phyloP scores from a whole-genome alignment of 2,888 invertebrate genomes.

The Drosophila flavopinicola region DNA sequence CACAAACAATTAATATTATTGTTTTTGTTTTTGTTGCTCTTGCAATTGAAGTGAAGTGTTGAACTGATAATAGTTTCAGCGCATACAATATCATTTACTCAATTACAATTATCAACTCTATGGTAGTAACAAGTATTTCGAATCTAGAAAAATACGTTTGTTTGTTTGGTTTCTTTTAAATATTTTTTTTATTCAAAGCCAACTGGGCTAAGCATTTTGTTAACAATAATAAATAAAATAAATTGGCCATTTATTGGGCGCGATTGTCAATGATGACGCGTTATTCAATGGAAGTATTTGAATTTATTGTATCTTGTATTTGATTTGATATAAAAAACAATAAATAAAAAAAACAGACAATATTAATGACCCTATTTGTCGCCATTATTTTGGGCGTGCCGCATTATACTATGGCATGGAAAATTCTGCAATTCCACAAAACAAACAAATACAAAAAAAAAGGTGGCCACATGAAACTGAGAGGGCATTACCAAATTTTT shows the following conservation, averaged over 20 bases:
- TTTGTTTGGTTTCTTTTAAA: constrained; percentile 7
- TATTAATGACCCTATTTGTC: constrained; percentile 58
- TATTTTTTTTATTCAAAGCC: too few relatives aligned
- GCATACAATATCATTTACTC: constrained; percentile 47
- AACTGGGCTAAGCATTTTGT: constrained; percentile 48
- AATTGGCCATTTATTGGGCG: constrained; percentile 38
- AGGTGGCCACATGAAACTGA: too few relatives aligned
- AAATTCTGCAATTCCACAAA: constrained; percentile 49
- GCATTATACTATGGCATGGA: constrained; percentile 51
- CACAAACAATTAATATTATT: constrained; percentile 15
- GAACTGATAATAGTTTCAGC: constrained; percentile 39
- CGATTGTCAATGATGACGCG: constrained; percentile 52
- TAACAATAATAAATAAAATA: constrained; percentile 39
- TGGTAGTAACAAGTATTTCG: constrained; percentile 14
- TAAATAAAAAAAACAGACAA: constrained; percentile 37
- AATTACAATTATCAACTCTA: constrained; percentile 43
- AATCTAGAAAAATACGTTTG: constrained; percentile 36
- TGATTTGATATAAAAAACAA: constrained; percentile 26
- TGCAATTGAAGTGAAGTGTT: constrained; percentile 40
- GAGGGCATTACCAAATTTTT: not conserved
- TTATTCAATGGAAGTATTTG: constrained; percentile 58
- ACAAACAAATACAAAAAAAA: not conserved
- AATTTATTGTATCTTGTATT: constrained; percentile 46
- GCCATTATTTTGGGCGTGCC: constrained; percentile 58
- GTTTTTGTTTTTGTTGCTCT: constrained; percentile 10